These are phyloP conservation scores for Geodia barretti DNA, from an alignment of 37 sponge, comb jelly and placozoan species.

Conservation along the genomic window DNA sequence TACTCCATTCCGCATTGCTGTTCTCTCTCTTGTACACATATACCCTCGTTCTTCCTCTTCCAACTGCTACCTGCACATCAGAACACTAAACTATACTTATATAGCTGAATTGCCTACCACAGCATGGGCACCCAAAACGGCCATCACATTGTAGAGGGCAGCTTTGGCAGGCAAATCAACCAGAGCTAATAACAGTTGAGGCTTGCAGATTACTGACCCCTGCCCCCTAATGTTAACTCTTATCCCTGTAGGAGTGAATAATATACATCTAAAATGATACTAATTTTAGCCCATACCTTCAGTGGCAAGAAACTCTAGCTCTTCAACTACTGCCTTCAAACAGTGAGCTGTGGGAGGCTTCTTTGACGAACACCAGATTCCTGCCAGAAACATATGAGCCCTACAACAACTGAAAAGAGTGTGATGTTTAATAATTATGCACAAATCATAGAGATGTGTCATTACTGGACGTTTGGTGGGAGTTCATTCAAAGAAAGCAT, in stretches of 20 bases:
- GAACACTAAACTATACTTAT: neutral
- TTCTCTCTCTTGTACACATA: neutral
- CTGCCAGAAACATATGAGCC: neutral
- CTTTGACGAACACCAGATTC: neutral
- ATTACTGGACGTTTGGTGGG: neutral
- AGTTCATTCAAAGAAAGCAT: neutral
- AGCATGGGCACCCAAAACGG: slow-evolving; percentile 33
- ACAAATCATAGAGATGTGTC: neutral
- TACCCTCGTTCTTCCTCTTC: neutral
- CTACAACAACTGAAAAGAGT: neutral
- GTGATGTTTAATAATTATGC: neutral
- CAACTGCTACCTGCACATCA: neutral
- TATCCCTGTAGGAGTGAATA: neutral
- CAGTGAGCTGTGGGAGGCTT: neutral
- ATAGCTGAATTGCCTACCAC: slow-evolving; percentile 14
- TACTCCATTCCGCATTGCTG: neutral
- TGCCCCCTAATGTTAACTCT: neutral
- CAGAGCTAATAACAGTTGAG: slow-evolving; percentile 5
- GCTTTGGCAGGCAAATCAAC: slow-evolving; percentile 49
- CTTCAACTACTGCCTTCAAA: neutral
- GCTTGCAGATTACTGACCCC: neutral
- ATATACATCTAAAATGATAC: too few relatives aligned
- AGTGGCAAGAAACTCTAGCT: neutral
- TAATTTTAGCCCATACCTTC: neutral
- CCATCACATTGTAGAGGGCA: slow-evolving; percentile 20